Evolutionary conservation across 2,888 invertebrate genomes (phyloP).

Genomic region (Drosophila greeni): DNA sequence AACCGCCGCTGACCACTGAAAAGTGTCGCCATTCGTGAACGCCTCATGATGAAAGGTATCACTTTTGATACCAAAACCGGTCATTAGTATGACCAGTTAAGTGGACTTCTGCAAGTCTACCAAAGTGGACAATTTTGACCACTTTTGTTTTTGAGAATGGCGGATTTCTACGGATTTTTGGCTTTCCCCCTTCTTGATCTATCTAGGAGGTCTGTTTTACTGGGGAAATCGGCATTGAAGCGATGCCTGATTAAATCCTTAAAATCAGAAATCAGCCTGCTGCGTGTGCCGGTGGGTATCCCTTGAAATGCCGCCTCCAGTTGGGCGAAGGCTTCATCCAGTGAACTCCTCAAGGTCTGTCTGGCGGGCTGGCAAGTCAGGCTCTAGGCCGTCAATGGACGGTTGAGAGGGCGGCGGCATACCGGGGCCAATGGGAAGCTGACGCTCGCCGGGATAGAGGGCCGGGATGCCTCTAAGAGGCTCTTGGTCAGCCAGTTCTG

Average conservation of each 20-base stretch:
- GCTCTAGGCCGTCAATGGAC: conserved; percentile 12
- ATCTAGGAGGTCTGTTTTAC: conserved; percentile 2
- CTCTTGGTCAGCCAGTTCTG: conserved; percentile 8
- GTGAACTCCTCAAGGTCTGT: no score
- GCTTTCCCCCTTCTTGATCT: not conserved
- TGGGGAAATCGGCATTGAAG: conserved; percentile 2
- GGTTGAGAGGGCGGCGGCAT: conserved; percentile 11
- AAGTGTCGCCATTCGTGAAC: conserved; percentile 9
- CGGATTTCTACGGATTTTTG: conserved; percentile 8
- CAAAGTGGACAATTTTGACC: no score
- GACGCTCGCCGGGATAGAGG: conserved; percentile 8
- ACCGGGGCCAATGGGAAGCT: conserved; percentile 8
- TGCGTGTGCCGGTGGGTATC: conserved; percentile 14
- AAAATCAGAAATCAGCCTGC: conserved; percentile 7
- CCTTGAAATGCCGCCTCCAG: no score
- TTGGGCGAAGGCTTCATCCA: no score
- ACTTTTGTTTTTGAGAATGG: conserved; percentile 6
- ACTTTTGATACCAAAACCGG: conserved; percentile 2
- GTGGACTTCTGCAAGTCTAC: no score
- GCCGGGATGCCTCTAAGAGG: not conserved
- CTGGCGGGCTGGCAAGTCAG: not conserved
- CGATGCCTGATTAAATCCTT: not conserved
- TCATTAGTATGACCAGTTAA: no score
- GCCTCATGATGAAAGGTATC: no score
- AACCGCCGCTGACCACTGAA: conserved; percentile 6